These are phyloP conservation scores for Scortum barcoo DNA, from an alignment of 2,113 vertebrate genomes.

Conservation along the genomic window DNA sequence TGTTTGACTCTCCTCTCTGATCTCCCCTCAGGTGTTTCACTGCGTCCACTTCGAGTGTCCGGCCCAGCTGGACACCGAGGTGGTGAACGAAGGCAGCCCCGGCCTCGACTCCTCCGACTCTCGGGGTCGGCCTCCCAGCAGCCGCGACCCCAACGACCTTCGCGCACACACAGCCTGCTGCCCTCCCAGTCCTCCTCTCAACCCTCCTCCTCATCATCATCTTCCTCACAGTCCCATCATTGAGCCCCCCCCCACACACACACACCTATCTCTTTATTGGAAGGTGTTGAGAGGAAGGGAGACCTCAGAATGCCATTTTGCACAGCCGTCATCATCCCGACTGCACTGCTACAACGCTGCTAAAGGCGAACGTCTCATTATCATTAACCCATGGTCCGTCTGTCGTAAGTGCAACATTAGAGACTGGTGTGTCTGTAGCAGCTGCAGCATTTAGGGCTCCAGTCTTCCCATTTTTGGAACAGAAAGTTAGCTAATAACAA, in stretches of 20 bases:
- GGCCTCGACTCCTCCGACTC: conserved; percentile 75
- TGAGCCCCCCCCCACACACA: conserved; percentile 39
- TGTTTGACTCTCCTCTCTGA: not conserved
- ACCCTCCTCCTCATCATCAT: conserved; percentile 62
- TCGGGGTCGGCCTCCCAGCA: conserved; percentile 48
- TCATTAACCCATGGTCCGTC: conserved; percentile 38
- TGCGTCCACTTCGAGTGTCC: conserved; percentile 99
- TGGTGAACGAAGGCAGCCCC: conserved; percentile 87
- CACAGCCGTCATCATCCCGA: conserved; percentile 69
- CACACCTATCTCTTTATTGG: no score
- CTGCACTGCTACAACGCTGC: conserved; percentile 69
- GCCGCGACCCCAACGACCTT: conserved; percentile 66
- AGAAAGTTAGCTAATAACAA: conserved; percentile 27
- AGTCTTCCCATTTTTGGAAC: conserved; percentile 64
- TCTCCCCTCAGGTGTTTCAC: conserved; percentile 91
- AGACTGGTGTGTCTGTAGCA: conserved; percentile 57
- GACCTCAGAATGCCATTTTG: conserved; percentile 72
- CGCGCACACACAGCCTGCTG: conserved; percentile 77
- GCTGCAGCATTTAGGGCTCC: conserved; percentile 50
- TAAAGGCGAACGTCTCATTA: conserved; percentile 47
- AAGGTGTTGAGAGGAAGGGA: conserved; percentile 30
- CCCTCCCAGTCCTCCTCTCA: conserved; percentile 40
- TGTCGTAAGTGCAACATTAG: conserved; percentile 53
- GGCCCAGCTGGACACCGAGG: conserved; percentile 87
- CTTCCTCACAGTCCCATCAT: conserved; percentile 68